Conservation (phyloP, 2,113 vertebrate genomes). For the Speoplatyrhinus poulsoni region DNA sequence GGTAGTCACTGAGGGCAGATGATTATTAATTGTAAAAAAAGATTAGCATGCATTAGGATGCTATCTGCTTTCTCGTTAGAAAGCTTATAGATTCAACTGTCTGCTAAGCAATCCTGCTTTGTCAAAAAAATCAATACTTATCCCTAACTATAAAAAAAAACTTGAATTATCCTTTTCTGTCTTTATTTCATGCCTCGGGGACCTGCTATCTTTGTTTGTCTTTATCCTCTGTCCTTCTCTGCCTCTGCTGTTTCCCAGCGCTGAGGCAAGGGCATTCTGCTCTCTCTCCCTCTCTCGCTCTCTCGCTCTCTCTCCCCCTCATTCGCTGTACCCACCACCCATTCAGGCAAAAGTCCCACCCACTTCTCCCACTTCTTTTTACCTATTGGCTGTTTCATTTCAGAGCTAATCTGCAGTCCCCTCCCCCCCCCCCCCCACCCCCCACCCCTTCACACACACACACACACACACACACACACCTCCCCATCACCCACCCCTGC, state of each 20-base stretch:
- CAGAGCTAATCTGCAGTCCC: constrained; percentile 59
- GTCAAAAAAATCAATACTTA: too few relatives aligned
- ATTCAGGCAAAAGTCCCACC: constrained; percentile 50
- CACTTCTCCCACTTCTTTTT: constrained; percentile 32
- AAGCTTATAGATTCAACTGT: too few relatives aligned
- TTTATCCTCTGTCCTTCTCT: constrained; percentile 40
- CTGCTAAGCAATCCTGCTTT: too few relatives aligned
- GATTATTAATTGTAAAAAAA: constrained; percentile 6
- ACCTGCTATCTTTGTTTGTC: constrained; percentile 2
- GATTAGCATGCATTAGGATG: constrained; percentile 6
- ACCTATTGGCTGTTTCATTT: constrained; percentile 54
- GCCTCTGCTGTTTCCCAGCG: constrained; percentile 42
- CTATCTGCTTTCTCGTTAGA: too few relatives aligned
- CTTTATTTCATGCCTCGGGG: constrained; percentile 10
- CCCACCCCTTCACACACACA: too few relatives aligned
- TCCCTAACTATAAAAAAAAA: not conserved
- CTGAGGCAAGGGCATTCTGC: constrained; percentile 65
- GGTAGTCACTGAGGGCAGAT: not conserved
- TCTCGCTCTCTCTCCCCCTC: constrained; percentile 10
- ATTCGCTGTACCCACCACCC: constrained; percentile 50
- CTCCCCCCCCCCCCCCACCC: constrained; percentile 25
- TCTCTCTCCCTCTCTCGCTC: constrained; percentile 49
- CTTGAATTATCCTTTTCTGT: not conserved
- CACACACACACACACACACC: too few relatives aligned
- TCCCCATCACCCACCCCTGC: too few relatives aligned